These are phyloP conservation scores for Melanotaenia trifasciata DNA, from an alignment of 2,797 vertebrate genomes.

Conservation along the genomic window DNA sequence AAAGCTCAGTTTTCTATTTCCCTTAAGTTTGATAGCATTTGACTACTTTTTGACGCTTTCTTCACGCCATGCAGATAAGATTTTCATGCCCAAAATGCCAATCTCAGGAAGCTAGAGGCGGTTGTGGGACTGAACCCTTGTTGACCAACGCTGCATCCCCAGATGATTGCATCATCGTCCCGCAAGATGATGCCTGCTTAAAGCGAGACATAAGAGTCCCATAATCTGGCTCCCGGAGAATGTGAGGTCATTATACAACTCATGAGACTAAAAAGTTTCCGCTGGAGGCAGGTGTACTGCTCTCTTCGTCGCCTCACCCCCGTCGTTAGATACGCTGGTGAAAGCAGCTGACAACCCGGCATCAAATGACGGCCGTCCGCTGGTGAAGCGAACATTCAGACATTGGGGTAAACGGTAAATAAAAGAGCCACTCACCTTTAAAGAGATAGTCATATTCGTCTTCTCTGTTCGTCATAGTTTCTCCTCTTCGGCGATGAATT, in stretches of 20 bases:
- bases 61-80: background rate
- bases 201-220: conserved; percentile 6
- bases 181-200: conserved; percentile 30
- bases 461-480: conserved; percentile 86
- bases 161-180: conserved; percentile 60
- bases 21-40: background rate
- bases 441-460: conserved; percentile 93
- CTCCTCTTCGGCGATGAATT: conserved; percentile 22
- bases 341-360: conserved; percentile 7
- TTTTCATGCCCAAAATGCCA: background rate
- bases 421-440: conserved; percentile 84
- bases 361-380: conserved; percentile 45
- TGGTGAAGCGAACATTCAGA: conserved; percentile 40
- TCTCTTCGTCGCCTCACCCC: conserved; percentile 15
- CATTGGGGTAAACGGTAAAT: background rate
- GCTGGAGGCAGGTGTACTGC: conserved; percentile 15
- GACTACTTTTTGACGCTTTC: too few species aligned
- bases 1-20: background rate
- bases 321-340: conserved; percentile 6
- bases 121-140: conserved; percentile 15
- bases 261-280: background rate
- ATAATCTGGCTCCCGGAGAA: background rate
- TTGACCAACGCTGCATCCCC: conserved; percentile 34
- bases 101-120: background rate
- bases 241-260: background rate